Evolutionary conservation across 2,888 invertebrate genomes (phyloP), one percentile per base, ranked within the genome.

Genomic region (Himalopsyche anomala): DNA sequence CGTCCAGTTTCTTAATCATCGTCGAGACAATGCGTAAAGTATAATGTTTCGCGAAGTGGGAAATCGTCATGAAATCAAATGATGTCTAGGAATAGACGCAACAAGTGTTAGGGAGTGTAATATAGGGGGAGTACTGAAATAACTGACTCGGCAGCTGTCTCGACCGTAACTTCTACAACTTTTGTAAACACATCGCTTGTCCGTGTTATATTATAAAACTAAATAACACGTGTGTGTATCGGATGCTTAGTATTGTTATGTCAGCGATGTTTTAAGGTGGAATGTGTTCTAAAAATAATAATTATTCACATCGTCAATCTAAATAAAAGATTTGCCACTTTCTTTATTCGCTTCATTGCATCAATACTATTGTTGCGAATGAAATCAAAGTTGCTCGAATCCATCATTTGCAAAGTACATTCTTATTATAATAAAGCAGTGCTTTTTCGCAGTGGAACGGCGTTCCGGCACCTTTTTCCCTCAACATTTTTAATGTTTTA

Each of bases 1-100:
- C 51, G 15, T 15, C 51, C 51, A 5, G 51, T 15, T 15, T 15
- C 15, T 15, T 19, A 5, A 62, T 62, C 11, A 5, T 19, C 62
- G 3, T 19, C 28, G 62, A 62, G 62, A 62, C 74, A 74, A 74
- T 74, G 38, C 12, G 38, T 74, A 15, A 15, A 74, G 38, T 74
- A 74, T 74, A 36, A 74, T 74, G 74, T 74, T 74, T 74, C 19
- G 74, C 74, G 15, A 74, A 36, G 74, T 74, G 74, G 74, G 74
- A 28, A 15, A 74, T 74, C 74, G 12, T 36, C 51, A 11, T 36
- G 74, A 74, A 38, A 74, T 74, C 74, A 74, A 74, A 74, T 38
- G 28, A 74, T 74, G 36, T 28, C 74, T 36, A 15, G 74, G 12
- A 74, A 74, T 74, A 74, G 74, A 36, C 36, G 74, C 74, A 74